Evolutionary conservation across 2,113 vertebrate genomes (phyloP).

Genomic region (Channa argus): DNA sequence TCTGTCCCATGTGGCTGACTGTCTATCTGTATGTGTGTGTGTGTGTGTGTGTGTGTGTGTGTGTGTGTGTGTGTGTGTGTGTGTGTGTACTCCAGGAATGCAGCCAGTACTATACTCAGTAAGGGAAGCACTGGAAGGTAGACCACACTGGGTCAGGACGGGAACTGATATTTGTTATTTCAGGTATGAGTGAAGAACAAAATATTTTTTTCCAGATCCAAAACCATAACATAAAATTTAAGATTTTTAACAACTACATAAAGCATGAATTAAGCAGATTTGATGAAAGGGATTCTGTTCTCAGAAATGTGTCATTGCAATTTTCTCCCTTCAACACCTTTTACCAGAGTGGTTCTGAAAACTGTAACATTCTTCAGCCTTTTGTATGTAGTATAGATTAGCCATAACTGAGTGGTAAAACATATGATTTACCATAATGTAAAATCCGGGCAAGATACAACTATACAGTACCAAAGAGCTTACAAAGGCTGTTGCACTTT

Average conservation of each 20-base stretch:
- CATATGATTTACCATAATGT: too few relatives aligned
- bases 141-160: constrained; percentile 87
- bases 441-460: too few relatives aligned
- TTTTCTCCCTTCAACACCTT: background rate
- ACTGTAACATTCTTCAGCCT: background rate
- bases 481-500: too few relatives aligned
- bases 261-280: background rate
- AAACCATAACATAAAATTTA: too few relatives aligned
- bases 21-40: constrained; percentile 16
- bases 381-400: too few relatives aligned
- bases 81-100: constrained; percentile 85
- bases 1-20: constrained; percentile 14
- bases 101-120: constrained; percentile 93
- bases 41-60: constrained; percentile 26
- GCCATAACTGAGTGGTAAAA: too few relatives aligned
- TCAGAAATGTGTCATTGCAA: background rate
- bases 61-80: constrained; percentile 44
- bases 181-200: constrained; percentile 83
- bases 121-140: constrained; percentile 90
- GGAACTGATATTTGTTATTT: constrained; percentile 94
- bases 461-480: too few relatives aligned
- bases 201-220: too few relatives aligned
- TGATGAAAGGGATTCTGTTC: background rate
- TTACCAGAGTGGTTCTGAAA: background rate
- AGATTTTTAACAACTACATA: too few relatives aligned